Evolutionary conservation across 2,888 invertebrate species (phyloP), one percentile per base, ranked within the genome.

Genomic region (Clitarchus hookeri): DNA sequence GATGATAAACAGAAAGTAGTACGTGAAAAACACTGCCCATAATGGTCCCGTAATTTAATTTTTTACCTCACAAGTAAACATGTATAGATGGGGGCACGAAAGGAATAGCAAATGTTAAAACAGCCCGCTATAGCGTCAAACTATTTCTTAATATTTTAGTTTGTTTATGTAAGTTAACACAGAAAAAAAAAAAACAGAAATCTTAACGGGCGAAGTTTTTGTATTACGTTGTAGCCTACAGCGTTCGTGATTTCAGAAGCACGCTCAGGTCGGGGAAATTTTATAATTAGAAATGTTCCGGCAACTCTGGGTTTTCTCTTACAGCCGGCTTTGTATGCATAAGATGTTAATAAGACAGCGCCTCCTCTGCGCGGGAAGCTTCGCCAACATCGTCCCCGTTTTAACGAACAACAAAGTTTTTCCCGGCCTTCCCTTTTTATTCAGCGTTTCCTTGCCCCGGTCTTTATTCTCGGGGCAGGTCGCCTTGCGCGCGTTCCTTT

Each of bases 321-420:
- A 48, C 12, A 48, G 48, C 65, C 65, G 65, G n/a, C 65, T 65
- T 48, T 48, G 65, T 65, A n/a, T 65, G 65, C 65, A n/a, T n/a
- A 65, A n/a, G 65, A 65, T n/a, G 65, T 65, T 65, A 65, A 65
- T 65, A 65, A 65, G 65, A 65, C 65, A 65, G 23, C 65, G 65
- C 23, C 65, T 19, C 1, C 23, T 65, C n/a, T 11, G 65, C 23
- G 23, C 8, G n/a, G 16, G 65, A 65, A 8, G n/a, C 65, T 23
- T 8, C 16, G 3, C 65, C 65, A 9, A 9, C 65, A n/a, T 65
- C 65, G 65, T 19, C 8, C 65, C 65, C 8, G n/a, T 8, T 19
- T n/a, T 3, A 19, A 23, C 65, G 65, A 65, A 6, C 65, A 19
- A n/a, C 65, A 65, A 65, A 65, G 23, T 65, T 65, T 65, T 65